A percentile compares a stretch with the other conserved stretches of the same genome.
These are phyloP conservation scores for Desmophyllum pertusum DNA, from an alignment of 92 coral and sea anemone species.

Conservation along the genomic window DNA sequence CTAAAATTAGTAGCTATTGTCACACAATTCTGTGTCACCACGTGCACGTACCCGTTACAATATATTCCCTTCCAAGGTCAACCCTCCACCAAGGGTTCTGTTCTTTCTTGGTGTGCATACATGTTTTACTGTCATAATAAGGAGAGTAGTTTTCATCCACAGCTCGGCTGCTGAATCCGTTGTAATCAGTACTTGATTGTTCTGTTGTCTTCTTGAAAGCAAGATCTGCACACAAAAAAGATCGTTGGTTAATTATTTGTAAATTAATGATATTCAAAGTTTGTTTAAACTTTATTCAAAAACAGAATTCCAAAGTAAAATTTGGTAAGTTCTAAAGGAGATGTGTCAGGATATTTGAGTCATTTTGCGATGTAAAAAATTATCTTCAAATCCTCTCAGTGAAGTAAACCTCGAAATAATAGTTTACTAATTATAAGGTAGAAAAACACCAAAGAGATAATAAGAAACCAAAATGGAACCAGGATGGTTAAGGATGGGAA, in stretches of 20 bases:
- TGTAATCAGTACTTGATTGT: constrained; percentile 89
- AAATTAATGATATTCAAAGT: background rate
- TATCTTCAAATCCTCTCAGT: too few relatives aligned
- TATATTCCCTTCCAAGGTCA: constrained; percentile 89
- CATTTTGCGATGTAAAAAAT: too few relatives aligned
- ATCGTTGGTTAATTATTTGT: background rate
- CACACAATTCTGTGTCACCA: background rate
- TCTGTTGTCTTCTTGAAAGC: constrained; percentile 76
- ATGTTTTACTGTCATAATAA: constrained; percentile 67
- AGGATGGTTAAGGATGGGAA: too few relatives aligned
- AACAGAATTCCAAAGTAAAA: too few relatives aligned
- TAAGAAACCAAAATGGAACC: too few relatives aligned
- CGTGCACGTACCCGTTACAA: constrained; percentile 77
- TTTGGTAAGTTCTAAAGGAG: too few relatives aligned
- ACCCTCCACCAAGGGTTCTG: constrained; percentile 99
- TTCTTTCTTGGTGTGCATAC: constrained; percentile 89
- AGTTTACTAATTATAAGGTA: too few relatives aligned
- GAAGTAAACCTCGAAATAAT: too few relatives aligned
- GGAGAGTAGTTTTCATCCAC: constrained; percentile 83
- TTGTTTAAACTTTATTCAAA: too few relatives aligned
- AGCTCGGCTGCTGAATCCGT: constrained; percentile 93
- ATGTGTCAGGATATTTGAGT: too few relatives aligned
- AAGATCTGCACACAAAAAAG: constrained; percentile 57
- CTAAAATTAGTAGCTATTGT: background rate
- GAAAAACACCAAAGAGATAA: too few relatives aligned